Evolutionary conservation across 1,140 invertebrate species (phyloP).

Genomic region (Bathynomus jamesi): DNA sequence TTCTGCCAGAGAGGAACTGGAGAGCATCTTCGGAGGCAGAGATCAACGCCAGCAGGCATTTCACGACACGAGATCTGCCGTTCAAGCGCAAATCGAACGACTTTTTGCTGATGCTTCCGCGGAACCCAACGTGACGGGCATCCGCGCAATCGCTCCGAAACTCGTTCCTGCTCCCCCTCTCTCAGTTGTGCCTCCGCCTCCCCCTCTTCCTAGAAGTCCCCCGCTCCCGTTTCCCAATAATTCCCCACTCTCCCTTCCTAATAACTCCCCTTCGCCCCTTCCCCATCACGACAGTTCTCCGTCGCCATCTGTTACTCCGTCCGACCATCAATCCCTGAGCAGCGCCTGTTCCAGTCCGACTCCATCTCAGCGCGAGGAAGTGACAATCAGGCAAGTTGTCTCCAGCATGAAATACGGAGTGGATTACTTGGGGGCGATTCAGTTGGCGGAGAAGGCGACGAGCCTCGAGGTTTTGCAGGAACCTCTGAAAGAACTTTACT

Average conservation of each 20-base stretch:
- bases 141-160: conserved; percentile 25
- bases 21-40: conserved; percentile 29
- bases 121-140: conserved; percentile 23
- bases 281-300: not conserved
- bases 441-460: conserved; percentile 66
- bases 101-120: conserved; percentile 71
- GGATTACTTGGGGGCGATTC: conserved; percentile 70
- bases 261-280: conserved; percentile 6
- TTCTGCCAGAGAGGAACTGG: conserved; percentile 29
- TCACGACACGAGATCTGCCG: conserved; percentile 45
- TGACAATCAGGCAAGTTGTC: not conserved
- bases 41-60: conserved; percentile 36
- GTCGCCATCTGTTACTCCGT: conserved; percentile 5
- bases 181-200: conserved; percentile 4
- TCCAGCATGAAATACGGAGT: conserved; percentile 45
- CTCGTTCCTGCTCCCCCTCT: conserved; percentile 13
- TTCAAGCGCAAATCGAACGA: conserved; percentile 73
- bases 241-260: conserved; percentile 10
- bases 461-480: conserved; percentile 71
- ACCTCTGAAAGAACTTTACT: conserved; percentile 69
- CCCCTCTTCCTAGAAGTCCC: not conserved
- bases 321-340: conserved; percentile 2
- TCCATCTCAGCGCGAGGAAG: conserved; percentile 1
- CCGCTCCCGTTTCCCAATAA: conserved; percentile 9
- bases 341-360: conserved; percentile 6